Evolutionary conservation across 2,888 invertebrate species (phyloP), one percentile per base, ranked within the genome.

Genomic region (Lymantria monacha): DNA sequence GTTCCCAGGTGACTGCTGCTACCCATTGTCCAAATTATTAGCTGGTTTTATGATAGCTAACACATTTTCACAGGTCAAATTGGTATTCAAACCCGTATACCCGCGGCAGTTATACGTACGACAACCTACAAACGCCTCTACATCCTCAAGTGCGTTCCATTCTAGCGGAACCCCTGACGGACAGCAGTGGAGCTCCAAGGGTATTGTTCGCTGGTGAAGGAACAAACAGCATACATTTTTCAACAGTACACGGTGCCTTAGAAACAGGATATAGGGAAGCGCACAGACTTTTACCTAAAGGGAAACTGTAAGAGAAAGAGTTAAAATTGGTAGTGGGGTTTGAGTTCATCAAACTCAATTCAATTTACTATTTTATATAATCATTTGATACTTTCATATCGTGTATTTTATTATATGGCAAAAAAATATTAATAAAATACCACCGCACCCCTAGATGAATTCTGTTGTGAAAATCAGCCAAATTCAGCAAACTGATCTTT

Each of bases 211-310:
- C 93, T 0, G 94, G 94, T 0, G 94, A 94, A 68, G 94, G 93
- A 0, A 93, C 93, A 0, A 66, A 85, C 1, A 31, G 43, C 0
- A 89, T 83, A 14, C 94, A 92, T 68, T 95, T 92, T 75, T 94
- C 94, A 0, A 95, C 95, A 0, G 95, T 95, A 0, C 95, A 96
- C 66, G 96, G 96, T 0, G 96, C 95, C 0, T 81, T 93, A 0
- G 94, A 94, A 59, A 90, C 92, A 0, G 95, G 95, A 0, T 89
- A 89, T 66, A 87, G 95, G 36, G 95, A 95, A 71, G 95, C 95
- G 0, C 65, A 49, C 37, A 66, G 51, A 33, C 53, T 33, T 30
- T 31, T 61, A 2, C 57, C 57, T 0, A 55, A 55, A 1, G 44
- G 54, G 12, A 68, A 60, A 10, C 31, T 61, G 48, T 66, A 56